phyloP scores from a whole-genome alignment of 2,888 invertebrate genomes.

The Caenorhabditis sp. region DNA sequence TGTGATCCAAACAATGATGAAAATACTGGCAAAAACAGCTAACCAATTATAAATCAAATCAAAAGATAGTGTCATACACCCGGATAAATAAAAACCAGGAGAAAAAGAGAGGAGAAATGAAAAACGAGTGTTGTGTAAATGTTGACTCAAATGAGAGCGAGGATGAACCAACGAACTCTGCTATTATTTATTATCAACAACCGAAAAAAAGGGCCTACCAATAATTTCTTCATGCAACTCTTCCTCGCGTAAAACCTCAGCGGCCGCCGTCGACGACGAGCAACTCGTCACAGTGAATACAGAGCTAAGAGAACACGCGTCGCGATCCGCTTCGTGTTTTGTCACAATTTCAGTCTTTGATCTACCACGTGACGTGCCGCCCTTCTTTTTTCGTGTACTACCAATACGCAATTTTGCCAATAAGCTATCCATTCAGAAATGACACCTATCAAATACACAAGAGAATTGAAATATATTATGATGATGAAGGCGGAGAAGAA shows the following conservation, averaged over 20 bases:
- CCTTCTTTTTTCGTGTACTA: constrained; percentile 31
- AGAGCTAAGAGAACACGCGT: constrained; percentile 19
- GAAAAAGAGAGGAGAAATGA: no score
- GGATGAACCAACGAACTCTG: no score
- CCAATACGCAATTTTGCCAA: constrained; percentile 31
- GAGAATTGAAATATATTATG: neutral
- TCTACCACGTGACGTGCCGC: constrained; percentile 4
- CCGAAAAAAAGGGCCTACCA: no score
- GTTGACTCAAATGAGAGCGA: no score
- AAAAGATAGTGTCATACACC: neutral
- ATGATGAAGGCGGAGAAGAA: no score
- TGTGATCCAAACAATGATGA: neutral
- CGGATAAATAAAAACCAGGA: neutral
- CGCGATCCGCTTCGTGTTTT: neutral
- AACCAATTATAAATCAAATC: neutral
- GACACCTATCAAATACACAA: neutral
- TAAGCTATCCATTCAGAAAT: constrained; percentile 20
- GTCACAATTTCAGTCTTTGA: neutral
- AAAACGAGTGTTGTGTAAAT: no score
- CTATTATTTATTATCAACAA: no score
- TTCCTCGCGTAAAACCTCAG: neutral
- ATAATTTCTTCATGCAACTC: neutral
- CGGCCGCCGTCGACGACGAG: constrained; percentile 9
- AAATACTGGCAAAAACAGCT: neutral
- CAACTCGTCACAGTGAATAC: constrained; percentile 23